Evolutionary conservation across 1,140 invertebrate genomes (phyloP), one percentile per base, ranked within the genome.

Genomic region (Carposina sasakii): DNA sequence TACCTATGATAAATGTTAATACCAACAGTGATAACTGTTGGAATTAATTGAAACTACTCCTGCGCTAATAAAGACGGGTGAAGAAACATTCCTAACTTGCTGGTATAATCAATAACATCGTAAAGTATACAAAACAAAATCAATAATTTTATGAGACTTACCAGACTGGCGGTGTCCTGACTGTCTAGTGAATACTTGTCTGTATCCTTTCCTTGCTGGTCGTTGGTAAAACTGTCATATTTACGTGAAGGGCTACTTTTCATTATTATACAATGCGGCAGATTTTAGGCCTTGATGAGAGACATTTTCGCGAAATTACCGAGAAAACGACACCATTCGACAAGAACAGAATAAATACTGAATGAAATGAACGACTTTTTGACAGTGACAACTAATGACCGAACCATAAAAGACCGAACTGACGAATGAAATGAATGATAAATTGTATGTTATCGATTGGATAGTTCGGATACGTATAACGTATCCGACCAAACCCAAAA

Each of bases 141-240:
- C 82, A 78, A 85, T 85, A 85, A 73, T 67, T 71, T 55, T 47
- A 62, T 73, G 73, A 72, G 70, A 77, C 82, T 79, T 56, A 85
- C 82, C 81, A 85, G 64, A 76, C 82, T 85, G 15, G 82, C 82
- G 48, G 82, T 85, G 62, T 85, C 82, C 63, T 85, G 82, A 60
- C 82, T 85, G 56, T 83, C 76, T 77, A 85, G 48, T 30, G 82
- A 85, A 60, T 81, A 77, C 58, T 85, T 84, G 63, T 85, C 81
- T 48, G 70, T 77, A 41, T 85, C 81, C 63, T 77, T 81, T 45
- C 64, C 72, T 55, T 75, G 76, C 45, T 77, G 74, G 54, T 82
- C 81, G 57, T 63, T 67, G 52, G 81, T 71, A 54, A 84, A 81
- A 71, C 75, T 75, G 33, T 85, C 82, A 85, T 85, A 85, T 83